phyloP scores from a whole-genome alignment of 2,797 vertebrate genomes.

The Bradypodion pumilum region DNA sequence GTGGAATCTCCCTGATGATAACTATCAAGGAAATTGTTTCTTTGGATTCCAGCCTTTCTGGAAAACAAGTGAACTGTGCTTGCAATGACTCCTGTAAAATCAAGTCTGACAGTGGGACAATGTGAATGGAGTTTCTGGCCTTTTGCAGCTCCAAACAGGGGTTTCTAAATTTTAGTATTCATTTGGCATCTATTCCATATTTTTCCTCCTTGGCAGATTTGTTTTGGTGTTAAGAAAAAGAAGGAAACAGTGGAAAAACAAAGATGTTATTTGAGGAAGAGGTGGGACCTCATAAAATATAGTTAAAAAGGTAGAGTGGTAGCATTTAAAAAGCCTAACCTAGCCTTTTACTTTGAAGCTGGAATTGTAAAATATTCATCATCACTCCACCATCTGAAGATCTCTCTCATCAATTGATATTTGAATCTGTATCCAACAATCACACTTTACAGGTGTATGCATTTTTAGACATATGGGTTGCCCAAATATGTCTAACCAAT shows the following conservation, averaged over 20 bases:
- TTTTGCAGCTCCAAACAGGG: neutral
- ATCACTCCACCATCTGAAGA: no score
- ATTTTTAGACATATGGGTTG: neutral
- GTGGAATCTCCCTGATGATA: no score
- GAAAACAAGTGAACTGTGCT: neutral
- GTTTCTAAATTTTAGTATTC: neutral
- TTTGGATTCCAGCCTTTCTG: neutral
- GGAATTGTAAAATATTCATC: no score
- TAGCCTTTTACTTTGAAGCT: neutral
- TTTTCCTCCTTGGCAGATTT: neutral
- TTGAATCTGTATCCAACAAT: neutral
- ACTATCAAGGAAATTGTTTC: no score
- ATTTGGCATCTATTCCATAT: neutral
- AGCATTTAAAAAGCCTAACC: neutral
- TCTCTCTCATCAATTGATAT: neutral
- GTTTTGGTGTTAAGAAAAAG: neutral
- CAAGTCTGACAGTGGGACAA: neutral
- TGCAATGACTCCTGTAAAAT: neutral
- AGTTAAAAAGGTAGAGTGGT: neutral
- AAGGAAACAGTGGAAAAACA: neutral
- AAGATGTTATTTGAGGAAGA: neutral
- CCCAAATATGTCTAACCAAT: neutral
- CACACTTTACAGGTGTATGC: neutral
- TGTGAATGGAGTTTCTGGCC: neutral
- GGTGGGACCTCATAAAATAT: neutral